Base-by-base conservation (phyloP, 2,113 vertebrate genomes). In the Scomber scombrus region DNA sequence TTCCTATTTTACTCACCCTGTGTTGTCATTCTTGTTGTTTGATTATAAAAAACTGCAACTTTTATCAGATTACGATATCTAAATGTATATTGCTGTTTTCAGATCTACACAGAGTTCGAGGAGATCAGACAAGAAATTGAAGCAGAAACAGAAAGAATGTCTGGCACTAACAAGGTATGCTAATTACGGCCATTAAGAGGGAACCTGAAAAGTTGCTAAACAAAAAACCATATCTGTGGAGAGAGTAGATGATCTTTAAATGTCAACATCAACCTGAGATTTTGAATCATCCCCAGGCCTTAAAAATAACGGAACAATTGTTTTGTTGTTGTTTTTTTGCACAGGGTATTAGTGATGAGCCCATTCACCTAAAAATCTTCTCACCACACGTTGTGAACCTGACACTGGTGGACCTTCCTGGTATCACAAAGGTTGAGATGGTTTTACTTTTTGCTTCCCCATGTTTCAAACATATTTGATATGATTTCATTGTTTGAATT, bases 291-390 rank as follows among this genome's bases (percentile, higher is more conserved):
- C 3, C 45, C 45, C 14, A n/a, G 29, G 47, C 50, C 2, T 3
- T 16, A 18, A 47, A 15, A 43, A 8, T 46, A 40, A 45, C 1
- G 9, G 0, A 46, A 1, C 0, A 45, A 2, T 50, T 56, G 31
- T 7, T 34, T 34, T 40, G 34, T 5, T 43, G 23, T 4, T 40
- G 7, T 47, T 56, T 26, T 67, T 63, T 58, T 91, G 88, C 80
- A 8, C 89, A 99, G 98, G 98, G 98, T 11, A 97, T 99, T 76
- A 98, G 97, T 83, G 95, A 96, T 84, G 98, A 99, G 82, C 97
- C 98, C 1, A 99, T 99, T 93, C 98, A 99, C 82, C 94, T 99
- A 72, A 99, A 99, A 93, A 95, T 99, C 89, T 99, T 99, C 94
- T 99, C 98, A 13, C 95, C 98, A 31, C 93, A 98, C 51, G 97